These are phyloP conservation scores for Ceratothoa steindachneri DNA, from an alignment of 2,888 invertebrate species.

Conservation along the genomic window DNA sequence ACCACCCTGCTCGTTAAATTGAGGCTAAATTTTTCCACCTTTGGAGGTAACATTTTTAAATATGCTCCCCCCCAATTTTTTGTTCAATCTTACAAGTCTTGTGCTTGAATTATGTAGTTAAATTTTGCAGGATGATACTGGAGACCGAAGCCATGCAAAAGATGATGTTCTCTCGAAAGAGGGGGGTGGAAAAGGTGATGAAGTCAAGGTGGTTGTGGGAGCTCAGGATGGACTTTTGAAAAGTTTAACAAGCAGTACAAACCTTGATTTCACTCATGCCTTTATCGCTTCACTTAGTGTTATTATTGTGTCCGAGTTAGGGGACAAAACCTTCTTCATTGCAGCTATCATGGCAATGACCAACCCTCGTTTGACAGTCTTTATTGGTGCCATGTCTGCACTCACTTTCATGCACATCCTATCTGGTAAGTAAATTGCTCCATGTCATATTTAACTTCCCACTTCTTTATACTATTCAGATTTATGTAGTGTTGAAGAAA, in stretches of 20 bases:
- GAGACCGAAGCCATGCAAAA: not conserved
- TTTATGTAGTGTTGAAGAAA: conserved; percentile 12
- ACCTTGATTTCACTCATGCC: conserved; percentile 75
- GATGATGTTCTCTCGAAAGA: not conserved
- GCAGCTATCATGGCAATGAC: conserved; percentile 99
- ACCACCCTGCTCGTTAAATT: no score
- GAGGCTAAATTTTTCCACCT: no score
- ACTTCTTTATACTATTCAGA: not conserved
- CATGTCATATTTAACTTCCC: conserved; percentile 6
- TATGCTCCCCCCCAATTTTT: no score
- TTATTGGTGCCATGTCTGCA: conserved; percentile 87
- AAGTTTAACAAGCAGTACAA: not conserved
- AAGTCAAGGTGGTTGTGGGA: no score
- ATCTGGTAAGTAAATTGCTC: conserved; percentile 67
- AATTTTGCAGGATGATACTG: conserved; percentile 43
- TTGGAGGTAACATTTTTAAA: no score
- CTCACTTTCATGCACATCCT: conserved; percentile 88
- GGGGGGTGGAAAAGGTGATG: not conserved
- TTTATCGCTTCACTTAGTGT: conserved; percentile 93
- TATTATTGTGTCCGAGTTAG: conserved; percentile 93
- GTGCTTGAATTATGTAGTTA: no score
- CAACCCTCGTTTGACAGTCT: conserved; percentile 86
- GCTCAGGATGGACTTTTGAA: not conserved
- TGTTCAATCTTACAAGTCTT: no score
- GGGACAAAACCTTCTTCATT: conserved; percentile 99